Evolutionary conservation across 23 tunicate genomes (phyloP), one percentile per base, ranked within the genome.

Genomic region (Ascidia mentula): DNA sequence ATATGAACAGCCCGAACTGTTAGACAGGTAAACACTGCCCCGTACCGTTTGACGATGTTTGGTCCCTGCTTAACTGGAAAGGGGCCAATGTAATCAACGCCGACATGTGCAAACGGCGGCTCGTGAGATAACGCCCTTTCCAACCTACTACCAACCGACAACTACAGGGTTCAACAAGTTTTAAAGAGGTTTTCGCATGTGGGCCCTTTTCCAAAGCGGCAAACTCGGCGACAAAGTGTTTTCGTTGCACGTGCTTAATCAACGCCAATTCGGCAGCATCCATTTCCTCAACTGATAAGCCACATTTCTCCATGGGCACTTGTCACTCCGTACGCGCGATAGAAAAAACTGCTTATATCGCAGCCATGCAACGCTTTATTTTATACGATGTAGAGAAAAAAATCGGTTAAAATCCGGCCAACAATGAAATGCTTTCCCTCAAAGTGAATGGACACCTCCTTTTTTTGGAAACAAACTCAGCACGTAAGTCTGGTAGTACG

Each of bases 231-330:
- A 5, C 35, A 31, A 71, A 71, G 8, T 34, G 39, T 18, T 18
- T 34, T 71, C 74, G 38, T 31, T 71, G 74, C 39, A 71, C 74
- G 35, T 71, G 32, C 32, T 18, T 18, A 71, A 71, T 71, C 39
- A 71, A 34, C 39, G 31, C 74, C 18, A 34, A 6, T 36, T 71
- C 74, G 6, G 74, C 74, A 18, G 74, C 13, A 71, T 71, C 32
- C 35, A 71, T 3, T 71, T 71, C 74, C 1, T 34, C 74, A 18
- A 36, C 39, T 4, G 38, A 34, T 34, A 71, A 36, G 31, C 39
- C 39, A 18, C 74, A n/a, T 30, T 34, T 71, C 1, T 34, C 8
- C 8, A 71, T 4, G 3, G 30, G n/a, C 6, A n/a, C 74, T 36
- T 71, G 39, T 71, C 39, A 9, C 74, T 35, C 65, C 65, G 65